Evolutionary conservation across 2,797 vertebrate species (phyloP).

Genomic region (Pygocentrus nattereri): DNA sequence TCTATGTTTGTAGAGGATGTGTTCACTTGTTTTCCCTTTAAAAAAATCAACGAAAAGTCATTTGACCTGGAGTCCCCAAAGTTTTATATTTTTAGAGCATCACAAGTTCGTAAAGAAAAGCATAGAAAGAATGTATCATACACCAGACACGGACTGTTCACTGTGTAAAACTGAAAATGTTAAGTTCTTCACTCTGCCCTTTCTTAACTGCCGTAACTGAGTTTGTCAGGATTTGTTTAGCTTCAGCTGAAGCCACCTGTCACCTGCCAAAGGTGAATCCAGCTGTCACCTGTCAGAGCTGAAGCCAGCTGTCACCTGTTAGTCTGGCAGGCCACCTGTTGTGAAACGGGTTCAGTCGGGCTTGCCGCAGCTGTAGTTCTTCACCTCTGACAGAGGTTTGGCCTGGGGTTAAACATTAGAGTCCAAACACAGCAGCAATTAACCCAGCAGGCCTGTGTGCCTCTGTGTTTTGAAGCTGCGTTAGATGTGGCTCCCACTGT

Average conservation of each 20-base stretch:
- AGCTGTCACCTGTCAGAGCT: background rate
- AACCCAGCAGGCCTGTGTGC: slow-evolving; percentile 3
- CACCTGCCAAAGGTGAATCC: background rate
- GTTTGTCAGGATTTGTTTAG: background rate
- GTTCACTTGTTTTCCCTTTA: too few relatives aligned
- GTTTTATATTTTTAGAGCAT: too few relatives aligned
- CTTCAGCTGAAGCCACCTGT: background rate
- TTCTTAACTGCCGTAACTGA: background rate
- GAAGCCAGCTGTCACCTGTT: background rate
- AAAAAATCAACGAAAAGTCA: too few relatives aligned
- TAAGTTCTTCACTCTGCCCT: background rate
- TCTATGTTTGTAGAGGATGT: too few relatives aligned
- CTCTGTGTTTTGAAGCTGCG: background rate
- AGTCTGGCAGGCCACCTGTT: background rate
- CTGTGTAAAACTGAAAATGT: background rate
- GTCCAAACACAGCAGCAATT: background rate
- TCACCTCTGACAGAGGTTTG: background rate
- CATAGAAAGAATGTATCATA: too few relatives aligned
- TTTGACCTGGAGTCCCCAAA: too few relatives aligned
- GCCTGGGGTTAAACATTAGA: slow-evolving; percentile 22
- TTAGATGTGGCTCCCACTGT: background rate
- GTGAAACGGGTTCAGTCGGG: slow-evolving; percentile 3
- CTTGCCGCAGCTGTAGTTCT: background rate
- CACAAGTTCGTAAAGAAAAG: too few relatives aligned
- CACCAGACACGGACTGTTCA: too few relatives aligned